Base-by-base conservation (phyloP, 2,797 vertebrate genomes). In the Poecilia gillii region DNA sequence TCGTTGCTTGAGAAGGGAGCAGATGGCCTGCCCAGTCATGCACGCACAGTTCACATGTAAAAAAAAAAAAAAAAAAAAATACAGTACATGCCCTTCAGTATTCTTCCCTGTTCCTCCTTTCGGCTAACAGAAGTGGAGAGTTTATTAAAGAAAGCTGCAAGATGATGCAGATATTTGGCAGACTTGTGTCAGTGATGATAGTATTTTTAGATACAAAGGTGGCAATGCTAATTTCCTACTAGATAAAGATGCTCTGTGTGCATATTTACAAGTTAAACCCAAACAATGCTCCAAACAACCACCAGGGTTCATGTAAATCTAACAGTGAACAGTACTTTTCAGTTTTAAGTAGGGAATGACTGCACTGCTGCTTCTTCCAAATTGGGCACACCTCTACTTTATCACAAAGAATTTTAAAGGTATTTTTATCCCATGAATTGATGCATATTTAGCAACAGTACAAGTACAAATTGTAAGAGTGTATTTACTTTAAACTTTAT, bases 1-100 rank as follows among this genome's bases (percentile, higher is more conserved):
- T 74, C 75, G 1, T 79, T 81, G 84, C 76, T 86, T 86, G 83
- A 90, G 81, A 88, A 76, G 79, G 82, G 86, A 94, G 90, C 95
- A 95, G 95, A 95, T 95, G 95, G 94, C 73, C 9, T 2, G 53
- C 39, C 88, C 89, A 89, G 77, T 82, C 92, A 92, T 87, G 92
- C 92, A 79, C 84, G 80, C 46, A n/a, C 14, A 28, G 83, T 75
- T 93, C 81, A 88, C 86, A 87, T 86, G 89, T 88, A 82, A 81
- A 74, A 88, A 84, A 89, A 20, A 31, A 88, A 84, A 89, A 20
- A 31, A 28, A 59, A 1, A 28, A 59, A 13, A 57, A 57, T 84
- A 43, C 33, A 51, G 46, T 51, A 53, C 81, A 87, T 75, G 59
- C 64, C 59, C 70, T 28, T 36, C 62, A 75, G 81, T 82, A 80